These are phyloP conservation scores for Calliopsis andreniformis DNA, from an alignment of 1,140 invertebrate species.

Conservation along the genomic window DNA sequence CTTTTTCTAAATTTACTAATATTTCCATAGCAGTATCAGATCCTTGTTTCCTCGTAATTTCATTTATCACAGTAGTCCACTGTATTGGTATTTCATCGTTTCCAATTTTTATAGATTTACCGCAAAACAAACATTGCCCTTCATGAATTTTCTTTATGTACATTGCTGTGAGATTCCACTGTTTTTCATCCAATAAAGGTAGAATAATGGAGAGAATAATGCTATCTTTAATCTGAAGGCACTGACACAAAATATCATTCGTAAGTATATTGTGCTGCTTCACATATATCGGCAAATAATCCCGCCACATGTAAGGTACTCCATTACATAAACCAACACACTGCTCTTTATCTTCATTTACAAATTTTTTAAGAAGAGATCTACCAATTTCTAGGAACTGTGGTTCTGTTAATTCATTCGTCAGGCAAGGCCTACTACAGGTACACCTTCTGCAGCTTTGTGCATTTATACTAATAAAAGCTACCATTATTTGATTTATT, in stretches of 20 bases:
- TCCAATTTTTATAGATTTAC: conserved; percentile 45
- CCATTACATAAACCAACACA: conserved; percentile 80
- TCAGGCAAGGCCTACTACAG: conserved; percentile 69
- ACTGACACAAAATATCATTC: conserved; percentile 63
- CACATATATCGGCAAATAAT: conserved; percentile 67
- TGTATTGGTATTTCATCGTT: conserved; percentile 63
- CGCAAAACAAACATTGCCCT: conserved; percentile 73
- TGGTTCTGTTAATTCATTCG: conserved; percentile 60
- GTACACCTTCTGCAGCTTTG: conserved; percentile 60
- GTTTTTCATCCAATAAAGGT: conserved; percentile 61
- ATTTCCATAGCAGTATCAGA: conserved; percentile 70
- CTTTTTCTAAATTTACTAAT: conserved; percentile 67
- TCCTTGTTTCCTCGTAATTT: conserved; percentile 72
- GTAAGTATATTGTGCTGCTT: conserved; percentile 47
- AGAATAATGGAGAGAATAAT: conserved; percentile 69
- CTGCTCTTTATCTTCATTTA: conserved; percentile 41
- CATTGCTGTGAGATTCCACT: conserved; percentile 66
- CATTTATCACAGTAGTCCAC: conserved; percentile 70
- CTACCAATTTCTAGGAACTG: conserved; percentile 72
- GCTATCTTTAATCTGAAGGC: conserved; percentile 73
- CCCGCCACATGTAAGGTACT: conserved; percentile 83
- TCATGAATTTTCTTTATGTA: conserved; percentile 64
- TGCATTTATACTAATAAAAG: conserved; percentile 73
- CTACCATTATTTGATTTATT: conserved; percentile 63
- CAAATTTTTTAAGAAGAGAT: conserved; percentile 67